Evolutionary conservation across 2,113 vertebrate genomes (phyloP).

Genomic region (Neodontobutis hainanensis): DNA sequence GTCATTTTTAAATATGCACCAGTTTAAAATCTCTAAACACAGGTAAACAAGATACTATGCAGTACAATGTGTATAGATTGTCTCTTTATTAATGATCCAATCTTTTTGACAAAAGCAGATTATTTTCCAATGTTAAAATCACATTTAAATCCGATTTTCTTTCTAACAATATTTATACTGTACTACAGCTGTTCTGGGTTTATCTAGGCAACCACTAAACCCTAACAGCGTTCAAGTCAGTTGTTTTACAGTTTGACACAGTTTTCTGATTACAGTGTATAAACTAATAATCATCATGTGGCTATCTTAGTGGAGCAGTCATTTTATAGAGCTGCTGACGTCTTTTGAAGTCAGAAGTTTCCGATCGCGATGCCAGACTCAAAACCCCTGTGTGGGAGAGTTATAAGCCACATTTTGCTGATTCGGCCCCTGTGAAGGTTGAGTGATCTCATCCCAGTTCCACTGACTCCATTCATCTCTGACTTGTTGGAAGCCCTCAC

Average conservation of each 20-base stretch:
- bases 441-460: slow-evolving; percentile 58
- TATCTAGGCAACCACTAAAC: not conserved
- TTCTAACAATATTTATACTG: no score
- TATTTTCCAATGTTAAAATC: no score
- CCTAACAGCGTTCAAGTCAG: not conserved
- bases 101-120: no score
- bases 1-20: no score
- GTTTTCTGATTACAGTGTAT: not conserved
- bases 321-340: slow-evolving; percentile 52
- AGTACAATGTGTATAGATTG: no score
- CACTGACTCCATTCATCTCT: slow-evolving; percentile 35
- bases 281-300: not conserved
- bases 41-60: no score
- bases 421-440: slow-evolving; percentile 49
- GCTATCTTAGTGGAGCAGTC: slow-evolving; percentile 19
- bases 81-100: no score
- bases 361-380: slow-evolving; percentile 42
- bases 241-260: not conserved
- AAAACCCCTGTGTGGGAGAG: slow-evolving; percentile 56
- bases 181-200: not conserved
- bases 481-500: slow-evolving; percentile 45
- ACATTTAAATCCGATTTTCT: no score
- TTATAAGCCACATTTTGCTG: slow-evolving; percentile 61
- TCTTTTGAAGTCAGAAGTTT: slow-evolving; percentile 47
- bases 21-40: no score